Evolutionary conservation across 2,797 vertebrate species (phyloP).

Genomic region (Hippopotamyrus pictus): DNA sequence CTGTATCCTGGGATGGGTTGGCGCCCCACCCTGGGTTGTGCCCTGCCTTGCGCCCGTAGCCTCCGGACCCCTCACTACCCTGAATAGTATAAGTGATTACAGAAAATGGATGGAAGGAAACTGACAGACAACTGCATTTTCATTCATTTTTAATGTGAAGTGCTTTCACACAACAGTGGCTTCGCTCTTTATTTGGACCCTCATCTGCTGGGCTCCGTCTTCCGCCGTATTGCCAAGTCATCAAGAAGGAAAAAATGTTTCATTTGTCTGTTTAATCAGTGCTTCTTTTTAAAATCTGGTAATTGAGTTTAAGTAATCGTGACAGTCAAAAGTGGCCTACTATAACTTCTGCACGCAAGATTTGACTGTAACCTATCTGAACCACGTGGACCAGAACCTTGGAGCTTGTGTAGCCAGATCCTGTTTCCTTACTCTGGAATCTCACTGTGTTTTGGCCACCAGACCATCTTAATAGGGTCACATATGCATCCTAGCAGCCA

Average conservation of each 20-base stretch:
- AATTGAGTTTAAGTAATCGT: background rate
- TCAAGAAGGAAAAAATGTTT: background rate
- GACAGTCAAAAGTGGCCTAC: background rate
- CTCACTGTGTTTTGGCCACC: background rate
- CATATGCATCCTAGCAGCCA: background rate
- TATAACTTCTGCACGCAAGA: background rate
- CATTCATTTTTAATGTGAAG: background rate
- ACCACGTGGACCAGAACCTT: background rate
- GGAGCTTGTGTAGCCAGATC: background rate
- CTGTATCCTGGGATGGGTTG: no score
- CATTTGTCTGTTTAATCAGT: background rate
- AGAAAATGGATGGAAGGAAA: no score
- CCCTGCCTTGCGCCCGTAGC: no score
- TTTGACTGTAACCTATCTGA: background rate
- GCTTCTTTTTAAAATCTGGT: background rate
- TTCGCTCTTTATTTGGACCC: background rate
- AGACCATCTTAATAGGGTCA: background rate
- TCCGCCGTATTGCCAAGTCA: background rate
- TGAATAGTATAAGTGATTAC: no score
- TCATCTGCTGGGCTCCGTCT: background rate
- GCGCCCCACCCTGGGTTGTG: no score
- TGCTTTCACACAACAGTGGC: no score
- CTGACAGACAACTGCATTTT: background rate
- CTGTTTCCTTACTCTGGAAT: background rate
- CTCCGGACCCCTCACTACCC: no score